These are phyloP conservation scores for Cyanoderma ruficeps DNA, from an alignment of 2,113 vertebrate species.

Conservation along the genomic window DNA sequence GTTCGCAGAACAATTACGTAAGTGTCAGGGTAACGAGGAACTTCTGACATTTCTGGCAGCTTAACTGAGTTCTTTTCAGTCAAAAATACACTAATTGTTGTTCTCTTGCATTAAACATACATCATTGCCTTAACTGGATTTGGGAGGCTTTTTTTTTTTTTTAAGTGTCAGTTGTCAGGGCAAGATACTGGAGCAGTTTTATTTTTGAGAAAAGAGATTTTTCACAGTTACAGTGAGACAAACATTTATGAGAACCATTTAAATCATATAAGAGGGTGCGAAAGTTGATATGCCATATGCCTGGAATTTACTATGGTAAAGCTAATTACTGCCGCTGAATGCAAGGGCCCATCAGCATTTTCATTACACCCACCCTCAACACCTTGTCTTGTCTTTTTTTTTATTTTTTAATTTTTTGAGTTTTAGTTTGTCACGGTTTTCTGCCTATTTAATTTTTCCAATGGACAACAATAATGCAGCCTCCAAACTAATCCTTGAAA, in stretches of 20 bases:
- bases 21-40: constrained; percentile 75
- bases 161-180: constrained; percentile 51
- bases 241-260: constrained; percentile 34
- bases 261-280: background rate
- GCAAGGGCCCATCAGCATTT: constrained; percentile 13
- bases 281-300: constrained; percentile 52
- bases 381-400: background rate
- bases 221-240: constrained; percentile 20
- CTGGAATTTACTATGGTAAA: constrained; percentile 47
- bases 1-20: constrained; percentile 80
- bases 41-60: constrained; percentile 79
- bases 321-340: constrained; percentile 47
- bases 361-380: constrained; percentile 12
- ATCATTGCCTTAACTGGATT: constrained; percentile 62
- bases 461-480: background rate
- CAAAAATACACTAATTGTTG: constrained; percentile 71
- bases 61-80: constrained; percentile 73
- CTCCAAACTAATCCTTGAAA: background rate
- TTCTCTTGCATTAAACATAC: constrained; percentile 69
- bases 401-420: background rate
- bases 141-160: constrained; percentile 36
- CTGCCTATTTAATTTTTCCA: background rate
- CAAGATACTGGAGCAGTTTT: constrained; percentile 27
- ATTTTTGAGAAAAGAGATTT: constrained; percentile 49
- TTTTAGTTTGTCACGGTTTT: background rate